Evolutionary conservation across 1,140 invertebrate genomes (phyloP).

Genomic region (Pemphigus obesinymphae): DNA sequence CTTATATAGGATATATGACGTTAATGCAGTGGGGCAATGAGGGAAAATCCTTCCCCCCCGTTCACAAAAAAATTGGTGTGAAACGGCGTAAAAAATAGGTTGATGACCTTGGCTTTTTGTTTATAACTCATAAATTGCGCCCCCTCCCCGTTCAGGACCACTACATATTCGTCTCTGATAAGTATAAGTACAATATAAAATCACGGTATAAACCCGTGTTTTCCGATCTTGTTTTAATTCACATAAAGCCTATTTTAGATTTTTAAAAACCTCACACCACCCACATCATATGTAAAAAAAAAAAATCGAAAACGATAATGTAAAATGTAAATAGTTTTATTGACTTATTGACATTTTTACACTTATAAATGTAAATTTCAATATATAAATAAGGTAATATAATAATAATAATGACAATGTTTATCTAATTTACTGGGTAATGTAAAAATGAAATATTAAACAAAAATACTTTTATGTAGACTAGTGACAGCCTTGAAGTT

Average conservation of each 20-base stretch:
- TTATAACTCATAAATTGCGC: no score
- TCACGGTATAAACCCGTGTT: not conserved
- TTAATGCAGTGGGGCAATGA: no score
- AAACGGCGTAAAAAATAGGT: no score
- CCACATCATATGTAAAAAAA: not conserved
- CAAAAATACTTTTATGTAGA: not conserved
- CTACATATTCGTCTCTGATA: no score
- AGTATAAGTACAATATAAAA: no score
- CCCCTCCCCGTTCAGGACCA: no score
- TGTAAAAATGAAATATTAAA: not conserved
- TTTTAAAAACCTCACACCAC: not conserved
- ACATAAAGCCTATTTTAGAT: not conserved
- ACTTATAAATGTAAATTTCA: not conserved
- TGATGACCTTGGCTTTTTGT: no score
- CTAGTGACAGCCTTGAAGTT: not conserved
- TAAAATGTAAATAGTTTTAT: no score
- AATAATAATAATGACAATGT: not conserved
- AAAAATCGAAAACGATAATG: not conserved
- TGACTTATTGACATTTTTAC: not conserved
- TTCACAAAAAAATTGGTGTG: no score
- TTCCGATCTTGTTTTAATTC: not conserved
- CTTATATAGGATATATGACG: no score
- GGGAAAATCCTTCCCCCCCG: no score
- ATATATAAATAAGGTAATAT: not conserved
- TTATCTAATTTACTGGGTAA: not conserved